Evolutionary conservation across 1,140 invertebrate species (phyloP).

Genomic region (Atta texana): DNA sequence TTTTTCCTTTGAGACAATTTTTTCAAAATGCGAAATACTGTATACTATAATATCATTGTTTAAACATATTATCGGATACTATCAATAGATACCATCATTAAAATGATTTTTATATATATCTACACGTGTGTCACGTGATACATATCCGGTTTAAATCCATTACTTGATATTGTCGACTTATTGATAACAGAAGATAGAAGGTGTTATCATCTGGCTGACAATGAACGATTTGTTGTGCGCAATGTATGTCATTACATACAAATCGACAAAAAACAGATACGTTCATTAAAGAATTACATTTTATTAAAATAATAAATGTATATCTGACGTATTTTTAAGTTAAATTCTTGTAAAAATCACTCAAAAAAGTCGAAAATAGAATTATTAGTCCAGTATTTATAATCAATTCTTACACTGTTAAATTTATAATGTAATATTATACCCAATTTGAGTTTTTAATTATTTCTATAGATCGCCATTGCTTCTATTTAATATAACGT

Average conservation of each 20-base stretch:
- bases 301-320: not conserved
- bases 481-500: too few relatives aligned
- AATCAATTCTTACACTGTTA: too few relatives aligned
- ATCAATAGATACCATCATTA: not conserved
- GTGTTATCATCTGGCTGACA: slow-evolving; percentile 31
- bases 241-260: not conserved
- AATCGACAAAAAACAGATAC: not conserved
- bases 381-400: too few relatives aligned
- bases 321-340: not conserved
- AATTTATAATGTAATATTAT: too few relatives aligned
- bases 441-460: too few relatives aligned
- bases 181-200: slow-evolving; percentile 22
- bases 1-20: not conserved
- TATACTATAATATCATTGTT: too few relatives aligned
- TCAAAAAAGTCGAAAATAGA: too few relatives aligned
- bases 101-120: not conserved
- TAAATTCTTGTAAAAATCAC: not conserved
- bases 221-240: not conserved
- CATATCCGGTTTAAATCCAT: not conserved
- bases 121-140: not conserved
- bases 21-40: not conserved
- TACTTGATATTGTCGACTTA: slow-evolving; percentile 3
- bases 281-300: not conserved
- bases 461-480: too few relatives aligned
- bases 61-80: too few relatives aligned